Base-by-base conservation (phyloP, 2,888 invertebrate genomes). In the Germaria angustata region DNA sequence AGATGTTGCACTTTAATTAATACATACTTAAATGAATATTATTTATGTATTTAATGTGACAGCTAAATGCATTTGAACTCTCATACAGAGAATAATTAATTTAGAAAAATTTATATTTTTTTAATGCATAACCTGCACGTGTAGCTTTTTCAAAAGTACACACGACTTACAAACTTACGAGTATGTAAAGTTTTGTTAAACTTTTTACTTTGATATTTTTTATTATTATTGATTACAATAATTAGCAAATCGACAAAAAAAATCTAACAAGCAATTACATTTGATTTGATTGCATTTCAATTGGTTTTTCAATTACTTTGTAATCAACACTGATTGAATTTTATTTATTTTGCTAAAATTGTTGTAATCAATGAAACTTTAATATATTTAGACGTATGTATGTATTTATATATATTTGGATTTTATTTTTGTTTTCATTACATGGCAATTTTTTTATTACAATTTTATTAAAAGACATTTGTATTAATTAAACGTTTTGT, bases 221-320 rank as follows among this genome's bases (percentile, higher is more conserved):
- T 73, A 66, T 63, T 72, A 22, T 2, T 65, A 15, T 65, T 68
- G 69, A 71, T 76, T 66, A 49, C 57, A 53, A 71, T 81, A 77
- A 71, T 77, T 77, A 76, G 20, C 57, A 55, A 28, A 80, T 13
- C 53, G 28, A 34, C 15, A 65, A 65, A 41, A 44, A 68, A 51
- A 55, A 65, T 55, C 13, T 34, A 44, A 20, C n/a, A 39, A 34
- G 28, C 32, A 49, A 44, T 61, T 63, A 68, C 63, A 63, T 61
- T 66, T 65, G 44, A 71, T 63, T 75, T 81, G 63, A 81, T 81
- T 77, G 76, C 77, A 65, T 34, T 72, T 71, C 77, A 77, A 77
- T 72, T 81, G 77, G 39, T 75, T 59, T 36, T 6, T 24, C 22
- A 36, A 72, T 72, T 66, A 39, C 51, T 28, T 41, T 53, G 61